Base-by-base conservation (phyloP, 1,140 invertebrate genomes). In the Mamestra configurata region DNA sequence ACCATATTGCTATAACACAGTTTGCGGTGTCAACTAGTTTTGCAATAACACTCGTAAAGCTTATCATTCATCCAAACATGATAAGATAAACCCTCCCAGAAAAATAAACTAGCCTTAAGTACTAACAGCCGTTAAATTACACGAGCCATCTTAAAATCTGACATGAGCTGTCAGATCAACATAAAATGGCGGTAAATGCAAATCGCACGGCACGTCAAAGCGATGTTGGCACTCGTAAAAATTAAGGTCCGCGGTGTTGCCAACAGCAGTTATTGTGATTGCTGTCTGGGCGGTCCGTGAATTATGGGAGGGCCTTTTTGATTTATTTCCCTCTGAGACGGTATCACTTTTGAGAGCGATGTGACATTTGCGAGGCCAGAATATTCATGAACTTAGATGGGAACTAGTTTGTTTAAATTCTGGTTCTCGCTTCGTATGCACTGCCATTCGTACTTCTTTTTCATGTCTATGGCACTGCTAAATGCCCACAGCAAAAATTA, bases 171-270 rank as follows among this genome's bases (percentile, higher is more conserved):
- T 73, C n/a, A 76, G 37, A 61, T 59, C 5, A 76, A 18, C 37
- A 27, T 61, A 20, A 49, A 68, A 64, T 22, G 37, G 49, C 22
- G 51, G 22, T 37, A 55, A 27, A 79, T 72, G 55, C 66, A 61
- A 79, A 73, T 61, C 51, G 37, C 22, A 70, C 78, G 70, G 78
- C 70, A 66, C 43, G 11, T 73, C 78, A 73, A 73, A 73, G 57
- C 68, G 20, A 49, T 68, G 64, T 77, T 80, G 35, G 53, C 64
- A 46, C 59, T 77, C 64, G 75, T 73, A 79, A 79, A 79, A 79
- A 79, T 49, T 73, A 71, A 71, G 49, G 31, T 49, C 59, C 46
- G 43, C 70, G 24, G 46, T 64, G 70, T 79, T 79, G 57, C 70
- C 70, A 79, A 55, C 68, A 40, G 46, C 68, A 31, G 15, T 10